Evolutionary conservation across 2,797 vertebrate genomes (phyloP), one percentile per base, ranked within the genome.

Genomic region (Myripristis jacobus): DNA sequence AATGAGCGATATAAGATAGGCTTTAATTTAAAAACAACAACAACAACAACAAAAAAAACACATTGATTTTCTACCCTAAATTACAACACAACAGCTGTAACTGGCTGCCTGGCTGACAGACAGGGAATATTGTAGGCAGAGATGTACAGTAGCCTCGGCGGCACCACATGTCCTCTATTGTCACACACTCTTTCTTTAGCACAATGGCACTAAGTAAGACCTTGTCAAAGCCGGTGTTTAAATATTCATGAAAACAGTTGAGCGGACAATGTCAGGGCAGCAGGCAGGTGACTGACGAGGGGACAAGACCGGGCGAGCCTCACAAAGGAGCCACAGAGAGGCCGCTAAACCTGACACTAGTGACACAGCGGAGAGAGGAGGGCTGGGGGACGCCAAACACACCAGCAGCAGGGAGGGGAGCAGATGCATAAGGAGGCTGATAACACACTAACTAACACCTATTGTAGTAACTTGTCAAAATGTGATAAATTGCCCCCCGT

Each of bases 171-270:
- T 72, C 69, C 63, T 69, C 66, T 57, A 73, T 66, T 82, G 80
- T 81, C 63, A 77, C 62, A 21, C 58, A 24, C 58, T 22, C 44
- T 85, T 73, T 82, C 61, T 71, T 71, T 56, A 21, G 63, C 62
- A 68, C 77, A 84, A 86, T 71, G 61, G 64, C 59, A 29, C 70
- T 2, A 38, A 81, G 69, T 58, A 61, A 75, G 67, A 71, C 70
- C 19, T 34, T 64, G 81, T 87, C 82, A 85, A 80, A 81, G 81
- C 79, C 44, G 9, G 58, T 9, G 77, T 83, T 93, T 79, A 90
- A 90, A 87, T 87, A 92, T 92, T 84, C 51, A 92, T 79, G 73
- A 70, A 76, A 89, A 78, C 72, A 88, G 78, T 77, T 80, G 80
- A 79, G 66, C 67, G 82, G 82, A 89, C 89, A 90, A 89, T 89